Conservation (phyloP, 2,888 invertebrate species). For the Coelopa pilipes region DNA sequence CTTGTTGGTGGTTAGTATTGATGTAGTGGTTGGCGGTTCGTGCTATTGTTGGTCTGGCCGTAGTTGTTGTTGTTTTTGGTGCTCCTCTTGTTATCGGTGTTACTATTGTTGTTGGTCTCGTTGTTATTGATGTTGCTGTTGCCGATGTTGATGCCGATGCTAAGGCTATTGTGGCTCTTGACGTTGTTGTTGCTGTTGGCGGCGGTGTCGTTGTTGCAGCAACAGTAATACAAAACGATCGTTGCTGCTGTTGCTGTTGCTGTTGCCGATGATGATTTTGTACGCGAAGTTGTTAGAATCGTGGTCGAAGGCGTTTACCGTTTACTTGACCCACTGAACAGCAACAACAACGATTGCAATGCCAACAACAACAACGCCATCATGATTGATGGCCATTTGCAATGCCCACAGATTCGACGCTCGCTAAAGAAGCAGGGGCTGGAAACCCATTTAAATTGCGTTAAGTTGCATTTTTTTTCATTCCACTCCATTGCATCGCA, state of each 20-base stretch:
- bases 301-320: constrained; percentile 46
- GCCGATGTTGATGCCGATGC: no score
- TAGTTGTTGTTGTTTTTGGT: background rate
- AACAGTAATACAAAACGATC: background rate
- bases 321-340: constrained; percentile 46
- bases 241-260: constrained; percentile 18
- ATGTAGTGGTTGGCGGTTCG: no score
- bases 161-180: no score
- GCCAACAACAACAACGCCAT: background rate
- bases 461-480: background rate
- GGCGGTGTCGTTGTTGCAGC: no score
- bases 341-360: background rate
- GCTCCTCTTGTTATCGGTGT: no score
- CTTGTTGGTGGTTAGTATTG: constrained; percentile 27
- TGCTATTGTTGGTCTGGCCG: background rate
- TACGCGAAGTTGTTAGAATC: constrained; percentile 40
- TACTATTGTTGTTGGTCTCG: no score
- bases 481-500: background rate
- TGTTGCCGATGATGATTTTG: background rate
- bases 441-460: background rate
- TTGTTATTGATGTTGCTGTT: no score
- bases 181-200: no score
- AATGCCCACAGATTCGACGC: background rate
- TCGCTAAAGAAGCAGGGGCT: no score
- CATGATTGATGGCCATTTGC: constrained; percentile 25